Base-by-base conservation (phyloP, 2,797 vertebrate genomes). In the Telmatherina bonti region DNA sequence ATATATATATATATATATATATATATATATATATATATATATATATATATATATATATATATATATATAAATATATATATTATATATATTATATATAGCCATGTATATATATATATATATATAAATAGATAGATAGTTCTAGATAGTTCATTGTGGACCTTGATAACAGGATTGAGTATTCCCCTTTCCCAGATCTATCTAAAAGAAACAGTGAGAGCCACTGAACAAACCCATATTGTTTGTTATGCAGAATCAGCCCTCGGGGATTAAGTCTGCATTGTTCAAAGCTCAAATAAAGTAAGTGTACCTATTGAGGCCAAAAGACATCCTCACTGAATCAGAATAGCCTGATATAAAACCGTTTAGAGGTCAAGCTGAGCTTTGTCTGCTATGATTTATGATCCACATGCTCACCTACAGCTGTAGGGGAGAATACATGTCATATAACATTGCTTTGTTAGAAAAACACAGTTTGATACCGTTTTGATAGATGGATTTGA, bases 331-430 rank as follows among this genome's bases (percentile, higher is more conserved):
- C 94, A 93, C 92, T 94, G 95, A 96, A 96, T 97, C 96, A 96
- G 96, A 95, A 96, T 95, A 94, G 94, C 92, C 95, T 95, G 95
- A 96, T 96, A 96, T 94, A 94, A 95, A 95, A 95, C 95, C 96
- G 94, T 96, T 96, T 95, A 95, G 96, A 96, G 96, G 96, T 97
- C 96, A 97, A 96, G 95, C 94, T 95, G 94, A 95, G 95, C 95
- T 96, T 96, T 96, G 94, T 96, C 95, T 95, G 94, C 86, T 93
- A 90, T 96, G 95, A 97, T 97, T 97, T 96, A 97, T 96, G 96
- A 96, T 95, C 93, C 93, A 93, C 94, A 93, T 89, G 94, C 95
- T 97, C 93, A 96, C 96, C 96, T 94, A 94, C 92, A 96, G 96
- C 96, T 93, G 90, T 91, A 94, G 92, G 93, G 90, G 88, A 93